phyloP scores from a whole-genome alignment of 2,113 vertebrate species.

The Oplegnathus fasciatus region DNA sequence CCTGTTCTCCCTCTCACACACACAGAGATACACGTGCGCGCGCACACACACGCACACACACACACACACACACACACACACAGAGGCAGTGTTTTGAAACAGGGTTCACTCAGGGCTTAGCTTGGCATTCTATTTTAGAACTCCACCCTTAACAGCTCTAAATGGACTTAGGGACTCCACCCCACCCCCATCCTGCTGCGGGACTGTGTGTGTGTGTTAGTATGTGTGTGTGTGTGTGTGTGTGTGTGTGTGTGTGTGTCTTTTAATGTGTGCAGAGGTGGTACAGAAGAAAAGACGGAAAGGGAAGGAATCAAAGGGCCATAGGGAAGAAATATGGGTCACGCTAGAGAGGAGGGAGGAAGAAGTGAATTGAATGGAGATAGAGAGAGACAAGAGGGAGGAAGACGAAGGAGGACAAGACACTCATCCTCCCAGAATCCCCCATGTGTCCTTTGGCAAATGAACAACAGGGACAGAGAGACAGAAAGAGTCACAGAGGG shows the following conservation, averaged over 20 bases:
- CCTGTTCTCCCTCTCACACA: neutral
- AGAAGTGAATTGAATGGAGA: constrained; percentile 37
- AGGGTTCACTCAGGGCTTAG: constrained; percentile 72
- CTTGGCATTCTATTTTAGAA: constrained; percentile 69
- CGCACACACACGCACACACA: constrained; percentile 9
- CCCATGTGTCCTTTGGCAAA: constrained; percentile 26
- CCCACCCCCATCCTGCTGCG: constrained; percentile 34
- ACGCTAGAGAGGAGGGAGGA: constrained; percentile 40
- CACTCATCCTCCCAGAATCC: constrained; percentile 22
- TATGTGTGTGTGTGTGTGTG: constrained; percentile 1
- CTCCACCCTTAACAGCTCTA: constrained; percentile 67
- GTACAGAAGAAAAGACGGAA: constrained; percentile 7
- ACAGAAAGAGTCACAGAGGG: constrained; percentile 6
- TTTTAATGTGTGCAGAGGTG: constrained; percentile 29
- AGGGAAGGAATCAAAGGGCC: constrained; percentile 25
- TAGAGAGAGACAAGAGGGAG: constrained; percentile 19
- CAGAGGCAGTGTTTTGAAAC: constrained; percentile 55
- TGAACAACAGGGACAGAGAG: constrained; percentile 21
- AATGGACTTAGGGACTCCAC: constrained; percentile 66
- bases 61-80: no score
- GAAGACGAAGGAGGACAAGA: constrained; percentile 21
- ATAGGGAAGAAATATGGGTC: constrained; percentile 69
- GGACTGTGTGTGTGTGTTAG: constrained; percentile 31
- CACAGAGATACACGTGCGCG: constrained; percentile 9
- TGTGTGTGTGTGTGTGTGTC: constrained; percentile 6